Evolutionary conservation across 2,797 vertebrate genomes (phyloP), one percentile per base, ranked within the genome.

Genomic region (Hapalemur alaotrensis): DNA sequence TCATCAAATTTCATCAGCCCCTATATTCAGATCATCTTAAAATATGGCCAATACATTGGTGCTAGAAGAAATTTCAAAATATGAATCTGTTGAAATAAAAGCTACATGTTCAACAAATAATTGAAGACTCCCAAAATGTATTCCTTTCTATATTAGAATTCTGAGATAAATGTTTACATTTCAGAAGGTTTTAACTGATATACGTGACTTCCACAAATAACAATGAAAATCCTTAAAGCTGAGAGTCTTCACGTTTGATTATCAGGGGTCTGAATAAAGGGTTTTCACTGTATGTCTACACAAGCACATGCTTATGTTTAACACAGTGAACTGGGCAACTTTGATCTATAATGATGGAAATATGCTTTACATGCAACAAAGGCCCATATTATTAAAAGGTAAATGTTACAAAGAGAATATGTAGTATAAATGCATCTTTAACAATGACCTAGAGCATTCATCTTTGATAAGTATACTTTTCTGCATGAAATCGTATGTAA

Each of bases 401-500:
- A 94, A 98, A 96, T 96, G 61, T 93, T 94, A 81, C 97, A 98
- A 96, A 89, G 88, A 69, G 89, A 95, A 93, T 88, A 63, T 96
- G 52, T 97, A 96, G 70, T 97, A 63, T 76, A 48, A 97, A 85
- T 98, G 97, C 67, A 95, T 96, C 96, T 98, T 97, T 98, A 78
- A 80, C 97, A 96, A 93, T 52, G 38, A 97, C 72, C 22, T 97
- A 98, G 85, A 98, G 35, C 97, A 93, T 98, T 98, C 98, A 97
- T 98, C 96, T 96, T 98, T 89, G 97, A 98, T 98, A 98, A 98
- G 93, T 98, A 97, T 98, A 98, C 89, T 98, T 98, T 98, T 98
- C 97, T 98, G 98, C 98, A 99, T 99, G 98, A 98, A 97, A 2
- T 98, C 96, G 96, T 98, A 98, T 98, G 98, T 98, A 96, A 98